These are phyloP conservation scores for Cyaniris semiargus DNA, from an alignment of 2,888 invertebrate species.

Conservation along the genomic window DNA sequence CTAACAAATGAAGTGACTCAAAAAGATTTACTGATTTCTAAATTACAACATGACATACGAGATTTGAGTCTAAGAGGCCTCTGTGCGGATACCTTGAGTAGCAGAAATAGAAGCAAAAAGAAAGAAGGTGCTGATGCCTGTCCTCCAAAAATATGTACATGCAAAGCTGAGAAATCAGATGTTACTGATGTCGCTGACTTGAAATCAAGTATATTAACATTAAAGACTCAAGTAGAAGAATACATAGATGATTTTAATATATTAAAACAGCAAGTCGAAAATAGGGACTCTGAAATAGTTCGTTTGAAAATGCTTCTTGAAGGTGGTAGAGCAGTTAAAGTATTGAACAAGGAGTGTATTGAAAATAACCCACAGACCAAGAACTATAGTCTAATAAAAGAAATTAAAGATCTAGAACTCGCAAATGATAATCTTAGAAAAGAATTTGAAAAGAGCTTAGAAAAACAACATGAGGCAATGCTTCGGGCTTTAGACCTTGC, in stretches of 20 bases:
- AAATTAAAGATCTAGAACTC: conserved; percentile 81
- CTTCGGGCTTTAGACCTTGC: conserved; percentile 85
- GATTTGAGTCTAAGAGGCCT: conserved; percentile 70
- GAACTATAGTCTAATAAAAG: conserved; percentile 79
- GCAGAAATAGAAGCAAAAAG: conserved; percentile 64
- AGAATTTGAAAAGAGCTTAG: conserved; percentile 78
- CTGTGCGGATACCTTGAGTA: conserved; percentile 71
- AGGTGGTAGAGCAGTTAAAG: conserved; percentile 84
- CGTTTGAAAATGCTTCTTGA: conserved; percentile 85
- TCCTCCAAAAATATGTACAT: conserved; percentile 54
- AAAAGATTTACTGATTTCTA: conserved; percentile 67
- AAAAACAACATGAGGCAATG: conserved; percentile 91
- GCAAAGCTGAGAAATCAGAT: conserved; percentile 60
- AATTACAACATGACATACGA: conserved; percentile 68
- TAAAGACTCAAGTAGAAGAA: conserved; percentile 69
- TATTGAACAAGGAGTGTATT: conserved; percentile 84
- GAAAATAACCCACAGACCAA: conserved; percentile 79
- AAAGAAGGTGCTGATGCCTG: conserved; percentile 54
- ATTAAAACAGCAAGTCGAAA: conserved; percentile 67
- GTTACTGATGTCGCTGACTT: conserved; percentile 66
- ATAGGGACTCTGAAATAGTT: conserved; percentile 85
- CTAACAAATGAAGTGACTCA: conserved; percentile 83
- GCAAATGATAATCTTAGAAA: conserved; percentile 75
- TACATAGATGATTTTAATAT: conserved; percentile 65
- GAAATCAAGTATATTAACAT: conserved; percentile 63